Conservation (phyloP, 2,888 invertebrate genomes). For the Geophilus truncorum region DNA sequence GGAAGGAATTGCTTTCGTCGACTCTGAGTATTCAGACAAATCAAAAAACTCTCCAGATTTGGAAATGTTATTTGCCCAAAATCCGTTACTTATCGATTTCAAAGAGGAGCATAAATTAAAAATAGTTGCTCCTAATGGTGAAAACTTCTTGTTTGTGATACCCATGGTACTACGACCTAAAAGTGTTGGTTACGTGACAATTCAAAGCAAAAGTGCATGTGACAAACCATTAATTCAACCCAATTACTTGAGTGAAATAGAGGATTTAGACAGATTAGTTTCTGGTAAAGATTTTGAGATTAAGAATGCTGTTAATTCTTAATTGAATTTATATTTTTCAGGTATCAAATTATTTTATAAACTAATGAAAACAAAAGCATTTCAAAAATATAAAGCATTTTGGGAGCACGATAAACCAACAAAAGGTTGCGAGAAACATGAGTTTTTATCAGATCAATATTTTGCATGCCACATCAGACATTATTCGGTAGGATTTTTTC, state of each 20-base stretch:
- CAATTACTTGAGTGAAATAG: slow-evolving; percentile 79
- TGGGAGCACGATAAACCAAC: background rate
- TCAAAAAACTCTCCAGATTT: background rate
- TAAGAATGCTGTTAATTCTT: too few relatives aligned
- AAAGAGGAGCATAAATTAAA: background rate
- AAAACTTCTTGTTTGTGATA: background rate
- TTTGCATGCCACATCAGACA: slow-evolving; percentile 34
- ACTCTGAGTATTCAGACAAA: slow-evolving; percentile 1
- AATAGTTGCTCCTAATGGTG: background rate
- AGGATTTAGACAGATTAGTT: slow-evolving; percentile 69
- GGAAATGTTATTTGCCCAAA: background rate
- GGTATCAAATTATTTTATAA: slow-evolving; percentile 8
- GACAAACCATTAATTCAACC: slow-evolving; percentile 83
- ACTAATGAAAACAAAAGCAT: slow-evolving; percentile 10
- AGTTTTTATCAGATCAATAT: slow-evolving; percentile 33
- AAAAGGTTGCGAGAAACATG: slow-evolving; percentile 12
- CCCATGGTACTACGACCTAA: background rate
- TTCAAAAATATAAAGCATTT: background rate
- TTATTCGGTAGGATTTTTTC: slow-evolving; percentile 29
- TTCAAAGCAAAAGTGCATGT: slow-evolving; percentile 75
- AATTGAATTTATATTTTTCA: too few relatives aligned
- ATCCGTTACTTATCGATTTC: background rate
- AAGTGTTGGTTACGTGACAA: slow-evolving; percentile 45
- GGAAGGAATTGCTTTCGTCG: slow-evolving; percentile 28
- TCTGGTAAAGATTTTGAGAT: slow-evolving; percentile 56